Conservation (phyloP, 2,113 vertebrate species). For the Butorides virescens region DNA sequence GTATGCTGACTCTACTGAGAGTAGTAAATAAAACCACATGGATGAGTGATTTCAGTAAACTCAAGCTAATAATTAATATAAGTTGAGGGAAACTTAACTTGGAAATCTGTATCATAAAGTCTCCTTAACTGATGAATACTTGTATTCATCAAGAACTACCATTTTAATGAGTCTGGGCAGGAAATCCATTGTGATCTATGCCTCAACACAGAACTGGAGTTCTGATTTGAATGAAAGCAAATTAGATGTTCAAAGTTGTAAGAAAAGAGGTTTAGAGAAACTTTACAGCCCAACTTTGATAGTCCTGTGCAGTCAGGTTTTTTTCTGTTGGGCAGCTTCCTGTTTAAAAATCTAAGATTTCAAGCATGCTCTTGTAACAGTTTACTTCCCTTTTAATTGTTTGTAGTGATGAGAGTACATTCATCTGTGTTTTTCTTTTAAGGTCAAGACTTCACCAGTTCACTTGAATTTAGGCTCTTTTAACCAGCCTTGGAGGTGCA, state of each 20-base stretch:
- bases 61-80: slow-evolving; percentile 21
- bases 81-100: not conserved
- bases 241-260: not conserved
- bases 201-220: not conserved
- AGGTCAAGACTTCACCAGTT: not conserved
- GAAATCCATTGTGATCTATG: slow-evolving; percentile 49
- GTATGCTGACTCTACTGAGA: not conserved
- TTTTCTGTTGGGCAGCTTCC: not conserved
- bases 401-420: not conserved
- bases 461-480: not conserved
- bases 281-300: not conserved
- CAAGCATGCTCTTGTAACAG: not conserved
- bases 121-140: slow-evolving; percentile 18
- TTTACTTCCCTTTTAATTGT: not conserved
- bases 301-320: not conserved
- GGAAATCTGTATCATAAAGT: not conserved
- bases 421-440: not conserved
- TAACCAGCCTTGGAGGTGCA: not conserved
- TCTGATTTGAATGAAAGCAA: not conserved
- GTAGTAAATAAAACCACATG: not conserved
- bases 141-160: slow-evolving; percentile 44
- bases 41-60: not conserved
- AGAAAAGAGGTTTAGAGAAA: not conserved
- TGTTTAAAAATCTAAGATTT: slow-evolving; percentile 24
- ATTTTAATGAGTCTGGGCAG: slow-evolving; percentile 25